These are phyloP conservation scores for Phthorimaea operculella DNA, from an alignment of 1,140 invertebrate species.

Conservation along the genomic window DNA sequence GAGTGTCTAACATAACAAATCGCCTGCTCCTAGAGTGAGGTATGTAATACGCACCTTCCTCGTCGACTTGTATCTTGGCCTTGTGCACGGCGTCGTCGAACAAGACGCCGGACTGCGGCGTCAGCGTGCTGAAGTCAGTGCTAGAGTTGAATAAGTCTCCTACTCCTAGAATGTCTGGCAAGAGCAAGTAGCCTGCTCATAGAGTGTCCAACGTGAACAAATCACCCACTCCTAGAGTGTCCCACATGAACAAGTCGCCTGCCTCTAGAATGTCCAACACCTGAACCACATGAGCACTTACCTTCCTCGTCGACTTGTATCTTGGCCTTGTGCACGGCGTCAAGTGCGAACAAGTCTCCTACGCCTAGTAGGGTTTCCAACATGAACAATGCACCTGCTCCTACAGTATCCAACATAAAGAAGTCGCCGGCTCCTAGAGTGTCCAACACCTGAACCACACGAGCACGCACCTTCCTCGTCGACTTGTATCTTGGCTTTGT, in stretches of 20 bases:
- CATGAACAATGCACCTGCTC: conserved; percentile 75
- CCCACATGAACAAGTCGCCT: too few species aligned
- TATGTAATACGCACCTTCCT: conserved; percentile 78
- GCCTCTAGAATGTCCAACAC: too few species aligned
- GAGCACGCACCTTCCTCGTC: conserved; percentile 77
- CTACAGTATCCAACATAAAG: conserved; percentile 66
- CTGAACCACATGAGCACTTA: too few species aligned
- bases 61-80: conserved; percentile 82
- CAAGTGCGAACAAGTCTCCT: conserved; percentile 69
- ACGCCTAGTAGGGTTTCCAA: conserved; percentile 73
- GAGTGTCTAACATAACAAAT: conserved; percentile 70
- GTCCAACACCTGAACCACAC: too few species aligned
- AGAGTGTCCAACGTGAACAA: too few species aligned
- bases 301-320: conserved; percentile 86
- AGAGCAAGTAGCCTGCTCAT: too few species aligned
- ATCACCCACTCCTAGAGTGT: too few species aligned
- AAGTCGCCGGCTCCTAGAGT: too few species aligned
- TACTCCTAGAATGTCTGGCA: conserved; percentile 74
- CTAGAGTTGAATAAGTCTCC: conserved; percentile 72
- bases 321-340: conserved; percentile 81
- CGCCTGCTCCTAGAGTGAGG: too few species aligned
- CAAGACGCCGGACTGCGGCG: conserved; percentile 57
- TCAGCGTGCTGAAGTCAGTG: conserved; percentile 74
- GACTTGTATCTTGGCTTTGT: conserved; percentile 83
- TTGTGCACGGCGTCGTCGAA: conserved; percentile 81